phyloP scores from a whole-genome alignment of 2,113 vertebrate species.

The Corynorhinus townsendii region DNA sequence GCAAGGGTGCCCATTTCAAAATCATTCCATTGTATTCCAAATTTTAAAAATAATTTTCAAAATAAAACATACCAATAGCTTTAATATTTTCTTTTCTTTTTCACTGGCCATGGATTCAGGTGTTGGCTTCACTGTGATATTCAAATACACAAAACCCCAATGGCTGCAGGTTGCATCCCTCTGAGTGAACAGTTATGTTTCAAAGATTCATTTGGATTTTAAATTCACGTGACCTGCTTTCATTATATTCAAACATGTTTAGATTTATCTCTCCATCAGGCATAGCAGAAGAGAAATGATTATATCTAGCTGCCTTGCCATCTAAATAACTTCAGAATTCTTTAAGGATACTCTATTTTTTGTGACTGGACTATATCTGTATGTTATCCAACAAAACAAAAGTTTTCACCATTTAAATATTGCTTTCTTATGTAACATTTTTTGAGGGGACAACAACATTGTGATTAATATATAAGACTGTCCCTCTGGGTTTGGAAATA shows the following conservation, averaged over 20 bases:
- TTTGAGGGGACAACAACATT: not conserved
- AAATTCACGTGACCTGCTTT: not conserved
- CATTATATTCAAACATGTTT: not conserved
- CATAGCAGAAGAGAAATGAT: not conserved
- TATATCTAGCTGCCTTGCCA: not conserved
- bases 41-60: not conserved
- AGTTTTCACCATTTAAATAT: conserved; percentile 4
- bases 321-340: not conserved
- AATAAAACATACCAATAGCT: not conserved
- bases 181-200: not conserved
- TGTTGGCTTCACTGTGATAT: not conserved
- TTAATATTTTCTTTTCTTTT: not conserved
- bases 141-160: not conserved
- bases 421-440: not conserved
- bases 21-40: not conserved
- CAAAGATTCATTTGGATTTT: conserved; percentile 3
- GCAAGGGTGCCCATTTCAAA: not conserved
- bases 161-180: not conserved
- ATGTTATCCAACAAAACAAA: not conserved
- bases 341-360: not conserved
- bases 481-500: not conserved
- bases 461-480: not conserved
- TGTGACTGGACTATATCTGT: not conserved
- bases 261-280: not conserved
- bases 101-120: not conserved